Evolutionary conservation across 2,797 vertebrate species (phyloP).

Genomic region (Xerus rutilus): DNA sequence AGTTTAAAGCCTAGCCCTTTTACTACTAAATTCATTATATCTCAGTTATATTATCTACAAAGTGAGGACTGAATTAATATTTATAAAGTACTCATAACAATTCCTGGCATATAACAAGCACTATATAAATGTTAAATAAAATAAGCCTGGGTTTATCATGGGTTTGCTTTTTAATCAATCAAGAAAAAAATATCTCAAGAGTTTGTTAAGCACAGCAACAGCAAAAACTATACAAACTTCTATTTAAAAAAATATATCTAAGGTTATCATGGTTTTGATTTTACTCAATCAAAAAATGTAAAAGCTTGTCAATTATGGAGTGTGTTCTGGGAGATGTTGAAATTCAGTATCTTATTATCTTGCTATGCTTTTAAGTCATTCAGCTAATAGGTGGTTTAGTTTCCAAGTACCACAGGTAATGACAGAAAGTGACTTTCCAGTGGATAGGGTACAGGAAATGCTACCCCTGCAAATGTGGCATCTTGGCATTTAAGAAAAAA

Average conservation of each 20-base stretch:
- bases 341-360: not conserved
- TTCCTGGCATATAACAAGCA: not conserved
- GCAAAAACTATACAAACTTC: not conserved
- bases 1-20: not conserved
- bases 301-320: not conserved
- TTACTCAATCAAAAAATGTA: not conserved
- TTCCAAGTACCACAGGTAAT: not conserved
- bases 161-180: constrained; percentile 5
- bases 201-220: not conserved
- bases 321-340: not conserved
- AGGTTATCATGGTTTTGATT: not conserved
- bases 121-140: constrained; percentile 42
- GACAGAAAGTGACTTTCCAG: not conserved
- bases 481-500: not conserved
- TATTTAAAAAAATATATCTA: not conserved
- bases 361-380: not conserved
- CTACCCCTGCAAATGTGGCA: not conserved
- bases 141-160: not conserved
- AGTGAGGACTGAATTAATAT: not conserved
- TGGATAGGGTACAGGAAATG: not conserved
- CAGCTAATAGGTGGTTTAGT: not conserved
- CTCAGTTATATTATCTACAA: not conserved
- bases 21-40: not conserved
- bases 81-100: not conserved
- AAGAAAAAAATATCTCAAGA: not conserved